phyloP scores from a whole-genome alignment of 37 sponge, comb jelly and placozoan species.

The Theonella swinhoei region DNA sequence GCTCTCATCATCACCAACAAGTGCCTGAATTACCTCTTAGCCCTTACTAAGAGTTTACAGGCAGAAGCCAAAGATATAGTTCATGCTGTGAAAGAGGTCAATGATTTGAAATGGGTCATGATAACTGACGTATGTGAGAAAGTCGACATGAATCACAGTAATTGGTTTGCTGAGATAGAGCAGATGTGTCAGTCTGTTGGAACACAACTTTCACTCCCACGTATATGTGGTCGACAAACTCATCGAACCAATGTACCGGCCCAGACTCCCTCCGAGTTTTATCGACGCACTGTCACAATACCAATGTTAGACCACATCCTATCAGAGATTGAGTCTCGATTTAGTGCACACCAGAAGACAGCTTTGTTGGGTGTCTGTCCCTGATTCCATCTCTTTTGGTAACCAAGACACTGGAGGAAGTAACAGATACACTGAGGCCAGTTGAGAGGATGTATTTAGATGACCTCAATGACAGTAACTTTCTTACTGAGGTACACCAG shows the following conservation, averaged over 20 bases:
- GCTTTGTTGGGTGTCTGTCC: slow-evolving; percentile 36
- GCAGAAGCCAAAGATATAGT: slow-evolving; percentile 50
- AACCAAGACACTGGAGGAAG: slow-evolving; percentile 28
- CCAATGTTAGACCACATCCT: slow-evolving; percentile 52
- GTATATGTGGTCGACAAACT: slow-evolving; percentile 45
- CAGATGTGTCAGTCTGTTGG: slow-evolving; percentile 42
- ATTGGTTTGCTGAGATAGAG: slow-evolving; percentile 47
- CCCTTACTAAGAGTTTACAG: slow-evolving; percentile 49
- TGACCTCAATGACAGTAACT: neutral
- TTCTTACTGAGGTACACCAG: slow-evolving; percentile 20
- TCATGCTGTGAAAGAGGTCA: slow-evolving; percentile 36
- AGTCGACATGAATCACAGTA: slow-evolving; percentile 24
- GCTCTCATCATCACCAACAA: slow-evolving; percentile 42
- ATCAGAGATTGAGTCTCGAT: slow-evolving; percentile 27
- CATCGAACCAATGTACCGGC: slow-evolving; percentile 43
- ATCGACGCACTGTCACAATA: slow-evolving; percentile 33
- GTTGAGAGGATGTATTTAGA: slow-evolving; percentile 30
- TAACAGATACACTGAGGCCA: slow-evolving; percentile 8
- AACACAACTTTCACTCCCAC: slow-evolving; percentile 25
- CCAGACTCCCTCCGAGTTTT: slow-evolving; percentile 28
- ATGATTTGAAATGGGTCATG: neutral
- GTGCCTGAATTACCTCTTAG: slow-evolving; percentile 38
- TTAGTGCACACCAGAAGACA: slow-evolving; percentile 33
- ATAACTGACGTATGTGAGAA: too few relatives aligned
- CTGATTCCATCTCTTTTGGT: slow-evolving; percentile 38